Evolutionary conservation across 1,140 invertebrate species (phyloP).

Genomic region (Drosophila sechellia): DNA sequence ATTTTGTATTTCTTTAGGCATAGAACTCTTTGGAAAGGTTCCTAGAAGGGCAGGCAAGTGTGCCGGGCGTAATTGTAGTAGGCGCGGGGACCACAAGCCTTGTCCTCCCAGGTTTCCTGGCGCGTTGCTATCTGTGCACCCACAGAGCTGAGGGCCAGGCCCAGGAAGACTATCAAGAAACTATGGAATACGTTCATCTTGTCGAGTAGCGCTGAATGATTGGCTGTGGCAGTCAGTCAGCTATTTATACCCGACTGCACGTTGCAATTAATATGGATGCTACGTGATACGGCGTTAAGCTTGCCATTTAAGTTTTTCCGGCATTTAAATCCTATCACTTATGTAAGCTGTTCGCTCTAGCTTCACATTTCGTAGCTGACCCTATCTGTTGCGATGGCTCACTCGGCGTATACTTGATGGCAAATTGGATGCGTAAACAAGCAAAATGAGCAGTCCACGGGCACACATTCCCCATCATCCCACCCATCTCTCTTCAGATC

Average conservation of each 20-base stretch:
- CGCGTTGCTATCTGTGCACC: background rate
- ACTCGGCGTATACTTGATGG: slow-evolving; percentile 34
- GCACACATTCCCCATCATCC: background rate
- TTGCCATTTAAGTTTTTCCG: background rate
- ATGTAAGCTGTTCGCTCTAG: slow-evolving; percentile 8
- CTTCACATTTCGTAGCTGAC: slow-evolving; percentile 2
- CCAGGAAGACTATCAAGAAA: slow-evolving; percentile 10
- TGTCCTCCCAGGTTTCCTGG: background rate
- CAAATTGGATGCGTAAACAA: slow-evolving; percentile 29
- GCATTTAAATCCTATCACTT: slow-evolving; percentile 2
- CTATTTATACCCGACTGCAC: background rate
- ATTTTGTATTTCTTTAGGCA: background rate
- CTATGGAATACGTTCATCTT: slow-evolving; percentile 21
- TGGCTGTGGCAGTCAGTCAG: background rate
- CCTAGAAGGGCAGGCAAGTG: background rate
- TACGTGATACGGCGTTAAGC: background rate
- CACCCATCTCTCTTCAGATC: background rate
- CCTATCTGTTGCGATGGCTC: slow-evolving; percentile 14
- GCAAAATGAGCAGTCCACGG: slow-evolving; percentile 22
- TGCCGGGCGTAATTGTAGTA: background rate
- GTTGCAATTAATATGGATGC: background rate
- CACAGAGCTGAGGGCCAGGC: background rate
- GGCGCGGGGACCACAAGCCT: background rate
- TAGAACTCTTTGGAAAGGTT: too few species aligned
- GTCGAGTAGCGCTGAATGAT: background rate